A percentile compares a stretch with the other conserved stretches of the same genome.
Evolutionary conservation across 2,113 vertebrate genomes (phyloP).

Genomic region (Hemicordylus capensis): DNA sequence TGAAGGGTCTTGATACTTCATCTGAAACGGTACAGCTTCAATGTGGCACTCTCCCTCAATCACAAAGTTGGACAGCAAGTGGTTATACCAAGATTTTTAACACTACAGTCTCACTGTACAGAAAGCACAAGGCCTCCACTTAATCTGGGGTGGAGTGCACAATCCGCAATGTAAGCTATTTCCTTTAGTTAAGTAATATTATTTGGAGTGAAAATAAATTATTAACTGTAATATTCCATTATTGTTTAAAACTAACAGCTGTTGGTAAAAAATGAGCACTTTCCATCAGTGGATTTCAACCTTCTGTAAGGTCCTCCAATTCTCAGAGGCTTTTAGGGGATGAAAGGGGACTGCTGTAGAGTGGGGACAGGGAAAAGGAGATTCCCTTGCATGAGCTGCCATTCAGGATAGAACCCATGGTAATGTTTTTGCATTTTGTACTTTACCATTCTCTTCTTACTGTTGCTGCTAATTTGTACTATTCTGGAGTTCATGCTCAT

Average conservation of each 20-base stretch:
- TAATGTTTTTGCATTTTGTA: neutral
- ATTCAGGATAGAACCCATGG: neutral
- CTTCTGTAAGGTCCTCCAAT: neutral
- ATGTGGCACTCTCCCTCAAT: constrained; percentile 93
- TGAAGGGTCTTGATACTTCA: constrained; percentile 95
- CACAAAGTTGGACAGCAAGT: constrained; percentile 97
- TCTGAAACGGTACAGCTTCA: constrained; percentile 97
- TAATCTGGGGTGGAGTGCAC: constrained; percentile 84
- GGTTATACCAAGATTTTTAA: constrained; percentile 93
- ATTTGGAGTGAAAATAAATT: neutral
- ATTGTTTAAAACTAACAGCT: neutral
- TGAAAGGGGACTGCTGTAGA: too few species aligned
- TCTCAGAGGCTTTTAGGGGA: too few species aligned
- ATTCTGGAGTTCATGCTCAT: neutral
- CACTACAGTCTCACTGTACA: constrained; percentile 90
- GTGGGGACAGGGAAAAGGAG: too few species aligned
- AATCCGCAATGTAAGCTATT: constrained; percentile 54
- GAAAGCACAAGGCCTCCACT: constrained; percentile 88
- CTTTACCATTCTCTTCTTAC: neutral
- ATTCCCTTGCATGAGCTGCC: too few species aligned
- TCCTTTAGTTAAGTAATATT: neutral
- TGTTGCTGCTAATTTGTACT: neutral
- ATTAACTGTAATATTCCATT: neutral
- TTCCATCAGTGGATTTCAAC: too few species aligned
- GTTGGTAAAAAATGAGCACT: too few species aligned